Conservation (phyloP, 1,140 invertebrate genomes). For the Sarcophaga bullata region DNA sequence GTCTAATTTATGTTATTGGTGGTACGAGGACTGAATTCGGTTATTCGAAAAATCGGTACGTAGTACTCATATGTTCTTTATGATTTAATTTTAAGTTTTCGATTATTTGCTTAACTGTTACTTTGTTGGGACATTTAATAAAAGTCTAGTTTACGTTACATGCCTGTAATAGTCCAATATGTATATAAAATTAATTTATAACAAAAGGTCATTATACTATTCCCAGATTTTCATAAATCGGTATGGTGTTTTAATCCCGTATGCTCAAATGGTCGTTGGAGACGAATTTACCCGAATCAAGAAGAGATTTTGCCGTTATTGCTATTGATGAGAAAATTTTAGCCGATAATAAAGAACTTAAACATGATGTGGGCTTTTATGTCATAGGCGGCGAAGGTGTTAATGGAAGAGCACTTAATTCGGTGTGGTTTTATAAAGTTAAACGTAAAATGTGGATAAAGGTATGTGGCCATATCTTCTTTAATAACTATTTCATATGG, state of each 20-base stretch:
- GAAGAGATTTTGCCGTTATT: slow-evolving; percentile 43
- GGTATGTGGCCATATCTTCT: slow-evolving; percentile 22
- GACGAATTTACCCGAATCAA: slow-evolving; percentile 33
- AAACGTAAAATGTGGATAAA: slow-evolving; percentile 41
- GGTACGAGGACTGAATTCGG: slow-evolving; percentile 32
- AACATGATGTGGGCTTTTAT: slow-evolving; percentile 39
- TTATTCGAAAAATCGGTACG: slow-evolving; percentile 43
- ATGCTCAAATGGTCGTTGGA: slow-evolving; percentile 42
- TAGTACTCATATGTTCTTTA: background rate
- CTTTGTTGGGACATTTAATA: no score
- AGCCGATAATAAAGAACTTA: background rate
- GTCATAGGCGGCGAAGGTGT: slow-evolving; percentile 43
- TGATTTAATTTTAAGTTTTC: no score
- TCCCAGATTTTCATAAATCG: slow-evolving; percentile 43
- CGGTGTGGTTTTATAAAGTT: slow-evolving; percentile 44
- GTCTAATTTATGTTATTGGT: slow-evolving; percentile 45
- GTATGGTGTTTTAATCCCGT: slow-evolving; percentile 44
- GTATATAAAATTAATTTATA: no score
- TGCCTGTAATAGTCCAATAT: no score
- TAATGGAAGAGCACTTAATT: slow-evolving; percentile 28
- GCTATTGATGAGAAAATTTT: slow-evolving; percentile 14
- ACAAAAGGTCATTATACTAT: background rate
- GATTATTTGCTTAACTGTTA: no score
- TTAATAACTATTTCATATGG: no score
- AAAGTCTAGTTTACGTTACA: no score